Percentiles rank a stretch among this genome's conserved stretches.
Conservation (phyloP, 2,888 invertebrate genomes). For the Caenorhabditis macrosperma region DNA sequence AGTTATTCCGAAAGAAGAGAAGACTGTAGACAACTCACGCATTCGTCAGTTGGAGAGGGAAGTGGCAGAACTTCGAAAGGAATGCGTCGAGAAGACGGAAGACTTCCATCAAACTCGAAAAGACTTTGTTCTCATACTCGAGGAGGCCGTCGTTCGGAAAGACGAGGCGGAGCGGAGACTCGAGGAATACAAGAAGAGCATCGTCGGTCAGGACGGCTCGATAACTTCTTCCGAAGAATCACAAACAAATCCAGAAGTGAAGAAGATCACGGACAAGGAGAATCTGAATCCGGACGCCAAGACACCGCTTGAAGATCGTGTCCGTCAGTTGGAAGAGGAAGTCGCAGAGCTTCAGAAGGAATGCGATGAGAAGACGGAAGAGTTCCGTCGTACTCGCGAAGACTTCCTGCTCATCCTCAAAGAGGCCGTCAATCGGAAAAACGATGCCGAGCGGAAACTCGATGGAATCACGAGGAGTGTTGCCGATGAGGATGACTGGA, state of each 20-base stretch:
- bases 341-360: conserved; percentile 12
- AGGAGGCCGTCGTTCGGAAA: conserved; percentile 40
- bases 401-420: conserved; percentile 49
- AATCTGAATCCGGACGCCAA: conserved; percentile 43
- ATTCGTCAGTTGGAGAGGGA: conserved; percentile 9
- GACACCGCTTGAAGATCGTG: too few species aligned
- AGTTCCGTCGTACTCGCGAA: conserved; percentile 45
- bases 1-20: not conserved
- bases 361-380: conserved; percentile 26
- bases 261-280: conserved; percentile 20
- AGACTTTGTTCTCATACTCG: conserved; percentile 50
- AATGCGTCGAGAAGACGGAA: conserved; percentile 23
- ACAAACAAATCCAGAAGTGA: not conserved
- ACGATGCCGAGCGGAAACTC: conserved; percentile 37
- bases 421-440: conserved; percentile 40
- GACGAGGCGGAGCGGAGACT: conserved; percentile 39
- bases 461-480: conserved; percentile 7
- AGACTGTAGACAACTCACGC: conserved; percentile 21
- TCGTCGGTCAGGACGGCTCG: conserved; percentile 48
- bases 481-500: conserved; percentile 51
- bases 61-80: conserved; percentile 9
- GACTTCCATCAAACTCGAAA: conserved; percentile 47
- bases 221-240: not conserved
- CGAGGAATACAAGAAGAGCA: conserved; percentile 3
- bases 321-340: conserved; percentile 4